Base-by-base conservation (phyloP, 2,888 invertebrate species). In the Ariolimax columbianus region DNA sequence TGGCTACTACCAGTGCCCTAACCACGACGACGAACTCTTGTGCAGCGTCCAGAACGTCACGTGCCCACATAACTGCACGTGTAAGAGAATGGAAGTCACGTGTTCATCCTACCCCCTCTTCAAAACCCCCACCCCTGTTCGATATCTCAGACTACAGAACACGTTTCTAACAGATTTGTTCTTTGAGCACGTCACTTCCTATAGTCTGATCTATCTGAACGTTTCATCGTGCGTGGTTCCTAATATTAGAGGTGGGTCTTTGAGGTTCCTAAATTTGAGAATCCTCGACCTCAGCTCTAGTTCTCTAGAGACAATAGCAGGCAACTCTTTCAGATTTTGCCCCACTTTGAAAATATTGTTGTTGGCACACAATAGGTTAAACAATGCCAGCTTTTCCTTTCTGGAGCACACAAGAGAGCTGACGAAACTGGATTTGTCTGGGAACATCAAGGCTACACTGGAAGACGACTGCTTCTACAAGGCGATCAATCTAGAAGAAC, bases 1-100 rank as follows among this genome's bases (percentile, higher is more conserved):
- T 51, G 86, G 86, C 40, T 55, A 81, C 63, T 84, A 77, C 47
- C 86, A 86, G 36, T 86, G 86, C 73, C 86, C 86, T 7, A 47
- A 86, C 14, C 86, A 84, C 33, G 86, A 86, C 38, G 86, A 86
- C 36, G 86, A 86, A 59, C 51, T 66, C 66, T 73, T 86, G 68
- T 86, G 86, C 43, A 33, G 33, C 2, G 47, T 84, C 26, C 75
- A 73, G 33, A 59, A 82, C 68, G 11, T 82, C n/a, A 79, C 78
- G 14, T 86, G 84, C 77, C 86, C 86, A n/a, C 55, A 78, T 2
- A 77, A 73, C 26, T 86, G 86, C 68, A 73, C 82, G 55, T 84
- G 86, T 36, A 70, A 38, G 23, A 78, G 79, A 19, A 51, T 82
- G 84, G 73, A 82, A 43, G 84, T 84, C 47, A 73, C 78, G n/a